Base-by-base conservation (phyloP, 2,888 invertebrate species). In the Deladenus siricidicola region DNA sequence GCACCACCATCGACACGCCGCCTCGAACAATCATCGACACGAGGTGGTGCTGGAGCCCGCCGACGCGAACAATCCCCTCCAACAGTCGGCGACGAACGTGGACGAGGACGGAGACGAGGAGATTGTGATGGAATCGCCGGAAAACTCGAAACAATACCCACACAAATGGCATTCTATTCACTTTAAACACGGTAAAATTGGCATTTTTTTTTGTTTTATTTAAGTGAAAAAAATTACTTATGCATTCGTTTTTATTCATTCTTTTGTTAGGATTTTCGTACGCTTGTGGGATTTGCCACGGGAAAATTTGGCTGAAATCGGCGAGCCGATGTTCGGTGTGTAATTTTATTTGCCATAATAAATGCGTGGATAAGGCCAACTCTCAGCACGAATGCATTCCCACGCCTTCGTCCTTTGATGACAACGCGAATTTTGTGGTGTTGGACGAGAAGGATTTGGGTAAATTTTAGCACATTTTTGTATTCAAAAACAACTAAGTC, bases 291-390 rank as follows among this genome's bases (percentile, higher is more conserved):
- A 63, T 70, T 55, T 78, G 78, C 53, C 61, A 68, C 4, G 75
- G 76, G 10, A 78, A 90, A 88, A 93, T 94, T 72, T 94, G 94
- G 94, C 82, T 94, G 64, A 93, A 93, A 82, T 90, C 90, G 75
- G 94, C 91, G 3, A 89, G 90, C 74, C 89, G 90, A 78, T 94
- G 94, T 81, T 85, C 86, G 56, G 86, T 87, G 66, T 94, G 94
- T 78, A 85, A 86, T 0, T 86, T 92, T 83, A 89, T 89, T 70
- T 92, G 92, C 79, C 94, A 94, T 81, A 93, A 92, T 81, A 94
- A 94, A 80, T 94, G 94, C 81, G 87, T 90, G 3, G 59, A 58
- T 17, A 72, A 70, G 51, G 72, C 69, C 1, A 69, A 70, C 42
- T 56, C 49, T 23, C 48, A 48, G 17, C 6, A 30, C 8, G 66